Conservation (phyloP, 1,140 invertebrate genomes). For the Drosophila nigrodunni region DNA sequence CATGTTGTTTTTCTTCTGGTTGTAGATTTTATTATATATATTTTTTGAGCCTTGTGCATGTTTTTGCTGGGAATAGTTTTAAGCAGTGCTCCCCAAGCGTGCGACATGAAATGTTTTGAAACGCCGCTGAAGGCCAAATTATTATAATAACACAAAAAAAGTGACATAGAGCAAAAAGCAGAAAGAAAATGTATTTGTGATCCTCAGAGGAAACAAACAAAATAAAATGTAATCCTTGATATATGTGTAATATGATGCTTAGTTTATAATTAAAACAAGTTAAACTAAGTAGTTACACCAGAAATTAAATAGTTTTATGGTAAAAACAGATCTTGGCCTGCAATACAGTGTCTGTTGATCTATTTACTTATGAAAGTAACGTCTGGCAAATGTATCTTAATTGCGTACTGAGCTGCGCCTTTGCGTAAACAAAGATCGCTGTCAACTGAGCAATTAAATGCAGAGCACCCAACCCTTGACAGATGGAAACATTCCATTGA, state of each 20-base stretch:
- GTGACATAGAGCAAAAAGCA: not conserved
- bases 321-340: no score
- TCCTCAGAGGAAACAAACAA: conserved; percentile 24
- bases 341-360: no score
- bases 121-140: conserved; percentile 41
- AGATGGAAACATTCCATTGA: conserved; percentile 1
- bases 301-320: no score
- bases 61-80: conserved; percentile 49
- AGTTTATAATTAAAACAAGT: not conserved
- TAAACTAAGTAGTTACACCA: not conserved
- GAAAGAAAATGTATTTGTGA: conserved; percentile 20
- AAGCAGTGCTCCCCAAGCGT: conserved; percentile 46
- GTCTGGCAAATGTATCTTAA: not conserved
- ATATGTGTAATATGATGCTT: not conserved
- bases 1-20: conserved; percentile 16
- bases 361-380: not conserved
- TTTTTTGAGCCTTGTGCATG: conserved; percentile 13
- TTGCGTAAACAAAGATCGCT: not conserved
- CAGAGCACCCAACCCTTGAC: conserved; percentile 1
- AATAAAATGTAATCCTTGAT: conserved; percentile 22
- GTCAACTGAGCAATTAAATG: not conserved
- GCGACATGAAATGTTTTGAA: conserved; percentile 52
- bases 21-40: conserved; percentile 15
- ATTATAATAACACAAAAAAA: conserved; percentile 15
- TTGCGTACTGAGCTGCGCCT: not conserved